These are phyloP conservation scores for Vanacampus margaritifer DNA, from an alignment of 2,113 vertebrate species.

Conservation along the genomic window DNA sequence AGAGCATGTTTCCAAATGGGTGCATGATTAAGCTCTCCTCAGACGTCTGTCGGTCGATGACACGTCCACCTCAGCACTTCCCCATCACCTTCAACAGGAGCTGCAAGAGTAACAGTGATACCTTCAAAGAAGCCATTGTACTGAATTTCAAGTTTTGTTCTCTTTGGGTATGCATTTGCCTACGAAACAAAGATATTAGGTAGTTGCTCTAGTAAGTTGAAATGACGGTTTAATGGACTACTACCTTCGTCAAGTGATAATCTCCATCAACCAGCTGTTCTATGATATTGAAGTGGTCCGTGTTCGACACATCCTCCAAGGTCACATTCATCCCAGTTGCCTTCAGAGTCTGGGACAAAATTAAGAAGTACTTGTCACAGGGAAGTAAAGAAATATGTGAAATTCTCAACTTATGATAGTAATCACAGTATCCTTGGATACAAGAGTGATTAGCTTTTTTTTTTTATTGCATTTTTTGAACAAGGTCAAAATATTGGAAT, in stretches of 20 bases:
- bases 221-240: background rate
- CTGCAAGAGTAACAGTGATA: constrained; percentile 38
- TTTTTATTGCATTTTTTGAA: background rate
- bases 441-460: background rate
- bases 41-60: constrained; percentile 17
- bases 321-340: constrained; percentile 62
- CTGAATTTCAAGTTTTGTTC: background rate
- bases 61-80: constrained; percentile 50
- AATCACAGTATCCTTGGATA: background rate
- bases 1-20: background rate
- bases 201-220: background rate
- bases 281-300: constrained; percentile 75
- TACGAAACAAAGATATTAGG: background rate
- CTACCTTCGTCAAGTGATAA: constrained; percentile 73
- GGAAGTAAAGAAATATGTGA: background rate
- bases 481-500: background rate
- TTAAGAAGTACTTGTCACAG: background rate
- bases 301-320: constrained; percentile 68
- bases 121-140: background rate
- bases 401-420: background rate
- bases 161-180: background rate
- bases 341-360: constrained; percentile 50
- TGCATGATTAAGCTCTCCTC: constrained; percentile 7
- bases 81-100: constrained; percentile 73
- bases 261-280: constrained; percentile 69